phyloP scores from a whole-genome alignment of 2,888 invertebrate genomes.

The Lepetodrilus schrolli region DNA sequence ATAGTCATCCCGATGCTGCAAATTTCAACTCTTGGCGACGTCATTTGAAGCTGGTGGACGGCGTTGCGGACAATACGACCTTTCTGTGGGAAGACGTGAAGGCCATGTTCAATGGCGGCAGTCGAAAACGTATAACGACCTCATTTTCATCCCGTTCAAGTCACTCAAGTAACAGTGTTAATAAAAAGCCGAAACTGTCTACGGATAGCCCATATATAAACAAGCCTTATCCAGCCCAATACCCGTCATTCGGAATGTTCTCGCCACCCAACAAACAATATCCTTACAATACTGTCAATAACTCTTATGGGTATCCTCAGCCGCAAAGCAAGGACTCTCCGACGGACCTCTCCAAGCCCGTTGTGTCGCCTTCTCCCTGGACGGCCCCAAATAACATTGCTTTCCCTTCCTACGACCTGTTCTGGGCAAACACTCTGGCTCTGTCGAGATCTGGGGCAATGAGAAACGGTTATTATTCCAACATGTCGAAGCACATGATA shows the following conservation, averaged over 20 bases:
- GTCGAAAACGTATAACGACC: slow-evolving; percentile 81
- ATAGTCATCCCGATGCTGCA: slow-evolving; percentile 96
- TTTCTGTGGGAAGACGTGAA: slow-evolving; percentile 97
- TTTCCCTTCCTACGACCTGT: slow-evolving; percentile 55
- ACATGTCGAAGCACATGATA: neutral
- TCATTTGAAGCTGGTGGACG: slow-evolving; percentile 88
- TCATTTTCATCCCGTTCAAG: neutral
- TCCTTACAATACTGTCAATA: slow-evolving; percentile 45
- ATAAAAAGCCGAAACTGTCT: slow-evolving; percentile 28
- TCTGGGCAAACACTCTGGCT: slow-evolving; percentile 53
- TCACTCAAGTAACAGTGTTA: neutral
- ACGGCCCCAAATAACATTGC: slow-evolving; percentile 44
- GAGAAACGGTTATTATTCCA: slow-evolving; percentile 28
- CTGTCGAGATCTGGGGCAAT: slow-evolving; percentile 30
- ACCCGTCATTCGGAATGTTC: slow-evolving; percentile 51
- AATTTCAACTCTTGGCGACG: slow-evolving; percentile 99
- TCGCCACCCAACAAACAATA: slow-evolving; percentile 51
- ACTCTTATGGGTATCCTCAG: slow-evolving; percentile 47
- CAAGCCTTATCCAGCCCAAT: slow-evolving; percentile 45
- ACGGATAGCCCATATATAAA: slow-evolving; percentile 42
- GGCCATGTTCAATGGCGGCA: slow-evolving; percentile 99
- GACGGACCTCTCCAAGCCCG: slow-evolving; percentile 39
- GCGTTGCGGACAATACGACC: slow-evolving; percentile 75
- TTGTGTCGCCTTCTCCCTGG: slow-evolving; percentile 40
- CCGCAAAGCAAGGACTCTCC: slow-evolving; percentile 46